phyloP scores from a whole-genome alignment of 1,140 invertebrate genomes.

The Drosophila teissieri region DNA sequence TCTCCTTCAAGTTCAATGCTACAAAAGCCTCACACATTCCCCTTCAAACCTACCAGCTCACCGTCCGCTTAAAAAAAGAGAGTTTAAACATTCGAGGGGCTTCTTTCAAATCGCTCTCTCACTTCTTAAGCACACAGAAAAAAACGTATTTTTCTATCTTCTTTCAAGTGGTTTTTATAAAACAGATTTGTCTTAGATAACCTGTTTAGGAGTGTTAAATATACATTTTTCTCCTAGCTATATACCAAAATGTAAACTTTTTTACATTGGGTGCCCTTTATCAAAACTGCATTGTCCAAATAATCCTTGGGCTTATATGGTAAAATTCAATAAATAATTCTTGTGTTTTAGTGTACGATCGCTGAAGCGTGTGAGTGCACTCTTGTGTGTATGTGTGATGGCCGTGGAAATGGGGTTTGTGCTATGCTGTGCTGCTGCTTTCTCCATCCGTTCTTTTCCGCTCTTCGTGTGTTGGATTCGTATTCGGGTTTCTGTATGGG shows the following conservation, averaged over 20 bases:
- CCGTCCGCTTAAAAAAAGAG: conserved; percentile 22
- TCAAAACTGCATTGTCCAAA: no score
- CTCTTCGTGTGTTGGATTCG: conserved; percentile 29
- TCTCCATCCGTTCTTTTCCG: conserved; percentile 36
- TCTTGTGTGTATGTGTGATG: conserved; percentile 34
- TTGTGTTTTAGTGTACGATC: conserved; percentile 22
- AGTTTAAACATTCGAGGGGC: conserved; percentile 57
- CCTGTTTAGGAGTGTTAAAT: no score
- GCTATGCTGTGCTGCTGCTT: conserved; percentile 30
- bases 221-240: no score
- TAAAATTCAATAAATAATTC: no score
- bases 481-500: conserved; percentile 2
- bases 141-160: not conserved
- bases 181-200: no score
- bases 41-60: not conserved
- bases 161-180: no score
- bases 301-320: no score
- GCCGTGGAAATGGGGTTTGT: conserved; percentile 70
- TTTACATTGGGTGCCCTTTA: no score
- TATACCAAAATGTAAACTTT: no score
- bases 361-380: conserved; percentile 46
- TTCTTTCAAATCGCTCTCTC: conserved; percentile 33
- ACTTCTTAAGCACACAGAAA: not conserved
- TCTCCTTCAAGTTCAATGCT: conserved; percentile 77
- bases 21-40: conserved; percentile 12